These are phyloP conservation scores for Mamestra configurata DNA, from an alignment of 1,140 invertebrate genomes.

Conservation along the genomic window DNA sequence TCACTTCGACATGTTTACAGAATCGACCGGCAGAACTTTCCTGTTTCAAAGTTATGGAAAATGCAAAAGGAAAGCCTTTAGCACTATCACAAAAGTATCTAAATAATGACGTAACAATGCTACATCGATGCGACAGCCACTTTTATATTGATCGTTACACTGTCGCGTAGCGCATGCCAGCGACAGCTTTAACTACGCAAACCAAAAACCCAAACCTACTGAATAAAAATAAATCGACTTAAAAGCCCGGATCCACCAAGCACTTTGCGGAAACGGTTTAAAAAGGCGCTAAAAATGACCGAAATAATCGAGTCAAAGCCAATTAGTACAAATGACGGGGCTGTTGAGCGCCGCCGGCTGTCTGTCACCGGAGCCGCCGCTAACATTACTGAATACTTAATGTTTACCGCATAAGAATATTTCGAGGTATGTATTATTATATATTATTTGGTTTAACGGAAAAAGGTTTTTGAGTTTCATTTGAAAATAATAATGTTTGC, in stretches of 20 bases:
- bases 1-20: too few species aligned
- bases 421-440: not conserved
- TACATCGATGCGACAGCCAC: too few species aligned
- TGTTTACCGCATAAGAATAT: not conserved
- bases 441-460: not conserved
- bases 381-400: slow-evolving; percentile 17
- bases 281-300: slow-evolving; percentile 7
- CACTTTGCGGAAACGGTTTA: slow-evolving; percentile 1
- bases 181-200: not conserved
- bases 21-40: too few species aligned
- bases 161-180: too few species aligned
- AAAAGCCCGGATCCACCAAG: not conserved
- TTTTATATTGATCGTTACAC: too few species aligned
- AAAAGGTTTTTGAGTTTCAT: too few species aligned
- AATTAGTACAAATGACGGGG: slow-evolving; percentile 18
- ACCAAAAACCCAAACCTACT: not conserved
- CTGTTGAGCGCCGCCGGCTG: not conserved
- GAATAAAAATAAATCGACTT: not conserved
- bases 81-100: too few species aligned
- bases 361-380: slow-evolving; percentile 7
- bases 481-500: too few species aligned
- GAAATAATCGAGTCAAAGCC: slow-evolving; percentile 15
- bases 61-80: too few species aligned
- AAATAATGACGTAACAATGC: too few species aligned
- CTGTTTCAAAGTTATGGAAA: too few species aligned